Evolutionary conservation across 2,888 invertebrate species (phyloP).

Genomic region (Creontiades dilutus): DNA sequence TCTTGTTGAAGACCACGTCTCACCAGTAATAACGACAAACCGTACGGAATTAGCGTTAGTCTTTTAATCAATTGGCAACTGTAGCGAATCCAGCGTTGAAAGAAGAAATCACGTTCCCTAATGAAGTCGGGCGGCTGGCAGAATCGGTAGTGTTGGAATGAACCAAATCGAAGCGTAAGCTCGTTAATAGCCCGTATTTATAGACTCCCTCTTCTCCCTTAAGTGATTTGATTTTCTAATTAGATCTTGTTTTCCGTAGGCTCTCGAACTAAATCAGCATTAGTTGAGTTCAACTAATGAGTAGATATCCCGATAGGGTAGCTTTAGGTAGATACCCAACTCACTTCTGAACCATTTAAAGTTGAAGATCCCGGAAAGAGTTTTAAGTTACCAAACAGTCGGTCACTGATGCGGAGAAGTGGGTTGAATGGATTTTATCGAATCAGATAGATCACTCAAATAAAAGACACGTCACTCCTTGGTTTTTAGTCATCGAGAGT

Average conservation of each 20-base stretch:
- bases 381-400: too few species aligned
- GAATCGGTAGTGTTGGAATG: not conserved
- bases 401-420: too few species aligned
- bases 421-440: too few species aligned
- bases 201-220: not conserved
- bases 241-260: not conserved
- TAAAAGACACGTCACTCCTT: too few species aligned
- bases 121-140: not conserved
- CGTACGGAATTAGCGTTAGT: not conserved
- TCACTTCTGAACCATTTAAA: not conserved
- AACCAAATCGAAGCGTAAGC: not conserved
- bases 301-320: not conserved
- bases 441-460: too few species aligned
- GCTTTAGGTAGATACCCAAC: not conserved
- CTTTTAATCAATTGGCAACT: not conserved
- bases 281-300: not conserved
- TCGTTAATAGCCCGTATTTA: not conserved
- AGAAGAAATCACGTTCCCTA: not conserved
- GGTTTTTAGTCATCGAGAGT: too few species aligned
- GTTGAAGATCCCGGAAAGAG: too few species aligned
- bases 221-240: not conserved
- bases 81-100: conserved; percentile 13
- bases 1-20: not conserved
- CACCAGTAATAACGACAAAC: not conserved
- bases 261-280: not conserved